These are phyloP conservation scores for Aphelinus certus DNA, from an alignment of 1,140 invertebrate genomes.

Conservation along the genomic window DNA sequence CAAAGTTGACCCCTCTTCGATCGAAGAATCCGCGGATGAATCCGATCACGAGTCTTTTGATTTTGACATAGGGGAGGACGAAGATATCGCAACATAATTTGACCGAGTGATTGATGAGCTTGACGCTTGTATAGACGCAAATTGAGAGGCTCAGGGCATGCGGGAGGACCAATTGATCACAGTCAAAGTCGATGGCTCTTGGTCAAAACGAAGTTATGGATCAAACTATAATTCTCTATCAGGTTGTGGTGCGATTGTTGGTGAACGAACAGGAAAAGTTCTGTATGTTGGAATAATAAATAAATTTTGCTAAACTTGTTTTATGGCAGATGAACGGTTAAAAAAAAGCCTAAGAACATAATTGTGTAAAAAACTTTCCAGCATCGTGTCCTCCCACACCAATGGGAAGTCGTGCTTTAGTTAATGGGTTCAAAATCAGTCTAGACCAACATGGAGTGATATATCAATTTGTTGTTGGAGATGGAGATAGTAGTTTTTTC, in stretches of 20 bases:
- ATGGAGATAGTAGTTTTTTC: constrained; percentile 61
- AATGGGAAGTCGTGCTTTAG: constrained; percentile 59
- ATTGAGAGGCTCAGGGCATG: no score
- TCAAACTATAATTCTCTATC: constrained; percentile 35
- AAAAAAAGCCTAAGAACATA: constrained; percentile 37
- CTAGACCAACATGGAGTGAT: constrained; percentile 55
- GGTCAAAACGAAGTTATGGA: constrained; percentile 36
- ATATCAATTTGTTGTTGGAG: constrained; percentile 58
- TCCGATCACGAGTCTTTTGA: no score
- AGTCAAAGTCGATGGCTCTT: constrained; percentile 42
- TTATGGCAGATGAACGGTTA: constrained; percentile 39
- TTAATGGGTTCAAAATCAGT: constrained; percentile 57
- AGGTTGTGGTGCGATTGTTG: constrained; percentile 55
- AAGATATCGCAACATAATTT: no score
- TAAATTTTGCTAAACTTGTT: constrained; percentile 58
- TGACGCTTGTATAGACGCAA: no score
- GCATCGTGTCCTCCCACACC: constrained; percentile 45
- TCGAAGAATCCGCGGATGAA: no score
- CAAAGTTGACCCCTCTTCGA: no score
- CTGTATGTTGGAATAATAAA: constrained; percentile 58
- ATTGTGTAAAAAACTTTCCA: constrained; percentile 54
- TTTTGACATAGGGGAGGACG: no score
- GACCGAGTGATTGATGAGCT: no score
- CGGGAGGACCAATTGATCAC: constrained; percentile 28
- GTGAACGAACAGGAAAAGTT: constrained; percentile 54